Evolutionary conservation across 2,888 invertebrate genomes (phyloP), one percentile per base, ranked within the genome.

Genomic region (Eupithecia centaureata): DNA sequence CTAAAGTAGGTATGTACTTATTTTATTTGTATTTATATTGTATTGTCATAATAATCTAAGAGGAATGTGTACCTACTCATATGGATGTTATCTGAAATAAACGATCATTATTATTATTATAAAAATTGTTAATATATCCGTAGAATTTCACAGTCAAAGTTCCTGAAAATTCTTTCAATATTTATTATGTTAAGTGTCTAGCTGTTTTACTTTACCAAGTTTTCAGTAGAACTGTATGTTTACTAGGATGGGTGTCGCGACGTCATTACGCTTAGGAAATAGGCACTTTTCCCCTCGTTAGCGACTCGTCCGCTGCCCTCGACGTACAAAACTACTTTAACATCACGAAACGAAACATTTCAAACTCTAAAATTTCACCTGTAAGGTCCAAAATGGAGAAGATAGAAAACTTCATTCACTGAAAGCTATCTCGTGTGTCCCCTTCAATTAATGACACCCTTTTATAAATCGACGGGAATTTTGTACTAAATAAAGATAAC

Each of bases 251-350:
- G 87, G 82, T 86, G 88, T 84, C 86, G 85, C 86, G 86, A 81
- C 83, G 91, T 91, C 92, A 92, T 93, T 92, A 92, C 89, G 85
- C 77, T 87, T 84, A 88, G 92, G 92, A 92, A 92, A 93, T 93
- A 91, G 92, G 89, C 92, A 92, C 91, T 93, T 91, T 92, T 91
- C 88, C 88, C 91, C 90, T 92, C 92, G 92, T 93, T 93, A 92
- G 90, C 82, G 84, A 84, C 86, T 82, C 87, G 86, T 82, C 86
- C 83, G 81, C 86, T 83, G 85, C 81, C 84, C 86, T 81, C 78
- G 67, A 56, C 77, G 77, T 75, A 76, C 74, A 78, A 79, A 81
- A 80, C 79, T 81, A 83, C 70, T 70, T 68, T 69, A 66, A 63
- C 62, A 70, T 47, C 61, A 62, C 59, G 67, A 61, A 68, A 66